phyloP scores from a whole-genome alignment of 2,113 vertebrate genomes.

The Porphyrio hochstetteri region DNA sequence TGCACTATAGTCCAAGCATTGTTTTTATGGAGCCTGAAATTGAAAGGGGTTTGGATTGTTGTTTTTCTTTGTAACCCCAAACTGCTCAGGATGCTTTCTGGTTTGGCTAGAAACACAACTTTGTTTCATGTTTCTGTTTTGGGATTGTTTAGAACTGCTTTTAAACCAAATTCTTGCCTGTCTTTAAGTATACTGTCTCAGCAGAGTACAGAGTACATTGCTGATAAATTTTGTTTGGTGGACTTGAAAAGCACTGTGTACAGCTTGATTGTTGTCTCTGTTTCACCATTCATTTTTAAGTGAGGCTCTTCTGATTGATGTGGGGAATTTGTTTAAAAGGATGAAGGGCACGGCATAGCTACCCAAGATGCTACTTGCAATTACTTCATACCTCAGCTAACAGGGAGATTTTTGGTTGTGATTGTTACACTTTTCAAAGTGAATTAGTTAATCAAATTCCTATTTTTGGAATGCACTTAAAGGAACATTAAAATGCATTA shows the following conservation, averaged over 20 bases:
- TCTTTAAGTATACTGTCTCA: not conserved
- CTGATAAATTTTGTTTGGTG: not conserved
- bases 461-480: conserved; percentile 50
- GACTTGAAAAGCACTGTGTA: not conserved
- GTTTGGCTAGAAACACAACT: conserved; percentile 6
- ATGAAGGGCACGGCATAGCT: conserved; percentile 9
- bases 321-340: conserved; percentile 10
- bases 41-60: not conserved
- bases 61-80: not conserved
- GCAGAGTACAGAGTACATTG: not conserved
- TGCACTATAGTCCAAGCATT: not conserved
- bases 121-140: not conserved
- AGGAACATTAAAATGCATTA: conserved; percentile 52
- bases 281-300: not conserved
- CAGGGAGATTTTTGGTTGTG: conserved; percentile 27
- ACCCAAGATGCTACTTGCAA: not conserved
- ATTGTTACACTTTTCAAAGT: conserved; percentile 23
- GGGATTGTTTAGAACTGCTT: not conserved
- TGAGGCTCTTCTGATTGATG: conserved; percentile 23
- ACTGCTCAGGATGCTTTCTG: not conserved
- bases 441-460: conserved; percentile 39
- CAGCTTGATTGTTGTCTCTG: not conserved
- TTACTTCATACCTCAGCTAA: conserved; percentile 3
- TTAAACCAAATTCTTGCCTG: not conserved
- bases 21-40: not conserved